phyloP scores from a whole-genome alignment of 1,140 invertebrate genomes.

The Drosophila sproati region DNA sequence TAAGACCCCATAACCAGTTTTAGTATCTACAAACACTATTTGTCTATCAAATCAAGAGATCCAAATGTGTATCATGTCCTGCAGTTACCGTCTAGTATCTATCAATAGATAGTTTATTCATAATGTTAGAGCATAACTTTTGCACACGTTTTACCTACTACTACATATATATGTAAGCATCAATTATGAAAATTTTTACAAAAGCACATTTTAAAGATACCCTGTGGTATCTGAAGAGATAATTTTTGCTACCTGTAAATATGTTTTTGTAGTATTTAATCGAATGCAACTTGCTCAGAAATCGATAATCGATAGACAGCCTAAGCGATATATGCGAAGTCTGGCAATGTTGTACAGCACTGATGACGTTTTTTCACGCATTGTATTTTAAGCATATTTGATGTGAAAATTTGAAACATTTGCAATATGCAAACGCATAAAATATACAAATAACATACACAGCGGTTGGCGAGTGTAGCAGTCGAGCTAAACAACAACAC shows the following conservation, averaged over 20 bases:
- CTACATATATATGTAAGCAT: too few relatives aligned
- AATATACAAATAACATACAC: slow-evolving; percentile 64
- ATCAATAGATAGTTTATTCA: too few relatives aligned
- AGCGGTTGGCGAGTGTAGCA: slow-evolving; percentile 38
- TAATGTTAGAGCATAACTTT: too few relatives aligned
- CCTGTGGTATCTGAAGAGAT: slow-evolving; percentile 2
- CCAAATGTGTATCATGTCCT: too few relatives aligned
- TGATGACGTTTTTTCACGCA: slow-evolving; percentile 79
- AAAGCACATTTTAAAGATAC: background rate
- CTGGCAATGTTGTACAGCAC: slow-evolving; percentile 48
- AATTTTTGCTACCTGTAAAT: slow-evolving; percentile 1
- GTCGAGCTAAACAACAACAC: slow-evolving; percentile 31
- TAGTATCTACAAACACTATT: background rate
- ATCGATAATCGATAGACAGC: background rate
- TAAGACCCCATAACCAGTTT: background rate
- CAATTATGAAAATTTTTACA: too few relatives aligned
- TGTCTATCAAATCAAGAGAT: too few relatives aligned
- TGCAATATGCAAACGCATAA: slow-evolving; percentile 70
- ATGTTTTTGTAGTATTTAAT: slow-evolving; percentile 12
- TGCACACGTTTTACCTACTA: too few relatives aligned
- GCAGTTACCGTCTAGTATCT: too few relatives aligned
- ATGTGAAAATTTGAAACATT: slow-evolving; percentile 67
- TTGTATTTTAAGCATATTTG: slow-evolving; percentile 65
- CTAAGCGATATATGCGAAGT: slow-evolving; percentile 15
- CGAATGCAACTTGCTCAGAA: background rate